Conservation (phyloP, 2,113 vertebrate genomes). For the Pseudopodoces humilis region DNA sequence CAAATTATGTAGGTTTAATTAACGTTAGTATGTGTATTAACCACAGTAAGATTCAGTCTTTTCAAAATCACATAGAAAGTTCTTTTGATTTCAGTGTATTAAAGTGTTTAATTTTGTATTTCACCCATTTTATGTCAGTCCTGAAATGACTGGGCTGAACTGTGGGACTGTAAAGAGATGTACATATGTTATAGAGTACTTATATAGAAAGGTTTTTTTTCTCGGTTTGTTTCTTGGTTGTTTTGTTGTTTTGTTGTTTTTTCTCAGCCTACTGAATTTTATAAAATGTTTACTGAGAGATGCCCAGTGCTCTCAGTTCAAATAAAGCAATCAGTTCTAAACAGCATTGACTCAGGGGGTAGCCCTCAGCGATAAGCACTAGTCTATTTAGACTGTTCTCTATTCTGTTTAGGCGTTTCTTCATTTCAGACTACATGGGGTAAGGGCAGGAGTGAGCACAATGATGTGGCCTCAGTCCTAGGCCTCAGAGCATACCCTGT, state of each 20-base stretch:
- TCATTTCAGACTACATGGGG: constrained; percentile 69
- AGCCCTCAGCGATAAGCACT: not conserved
- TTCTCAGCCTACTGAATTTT: not conserved
- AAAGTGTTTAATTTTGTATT: not conserved
- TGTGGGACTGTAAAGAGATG: not conserved
- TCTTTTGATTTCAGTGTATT: not conserved
- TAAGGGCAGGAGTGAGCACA: constrained; percentile 24
- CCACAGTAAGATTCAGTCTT: not conserved
- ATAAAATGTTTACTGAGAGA: not conserved
- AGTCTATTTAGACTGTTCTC: constrained; percentile 34
- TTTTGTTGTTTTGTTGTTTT: not conserved
- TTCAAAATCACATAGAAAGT: not conserved
- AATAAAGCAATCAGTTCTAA: constrained; percentile 26
- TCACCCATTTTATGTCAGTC: not conserved
- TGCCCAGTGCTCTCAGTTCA: not conserved
- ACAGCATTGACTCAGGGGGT: not conserved
- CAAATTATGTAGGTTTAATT: not conserved
- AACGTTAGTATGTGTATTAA: not conserved
- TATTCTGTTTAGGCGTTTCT: constrained; percentile 49
- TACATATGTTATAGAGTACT: not conserved
- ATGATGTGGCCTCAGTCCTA: constrained; percentile 30
- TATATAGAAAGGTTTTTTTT: not conserved
- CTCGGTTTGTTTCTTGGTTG: not conserved
- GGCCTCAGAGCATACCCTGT: constrained; percentile 54
- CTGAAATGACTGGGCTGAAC: not conserved